phyloP scores from a whole-genome alignment of 2,113 vertebrate genomes.

The Hucho hucho region DNA sequence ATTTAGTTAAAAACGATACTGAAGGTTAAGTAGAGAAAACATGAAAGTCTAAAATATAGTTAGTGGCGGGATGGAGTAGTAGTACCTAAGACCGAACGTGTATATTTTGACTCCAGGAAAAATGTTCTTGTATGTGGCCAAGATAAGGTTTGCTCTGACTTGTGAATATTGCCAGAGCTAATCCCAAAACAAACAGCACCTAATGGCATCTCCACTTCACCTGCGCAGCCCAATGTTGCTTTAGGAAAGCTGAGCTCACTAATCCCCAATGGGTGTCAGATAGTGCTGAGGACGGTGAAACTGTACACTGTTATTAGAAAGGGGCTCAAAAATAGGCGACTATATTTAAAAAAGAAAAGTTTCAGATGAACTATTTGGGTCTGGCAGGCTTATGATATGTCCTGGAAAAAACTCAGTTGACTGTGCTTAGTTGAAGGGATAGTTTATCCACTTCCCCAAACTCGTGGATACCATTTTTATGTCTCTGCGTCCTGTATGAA shows the following conservation, averaged over 20 bases:
- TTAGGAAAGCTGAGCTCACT: slow-evolving; percentile 54
- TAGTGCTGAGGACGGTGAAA: slow-evolving; percentile 59
- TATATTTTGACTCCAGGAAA: slow-evolving; percentile 42
- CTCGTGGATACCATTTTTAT: too few relatives aligned
- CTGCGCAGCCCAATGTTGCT: slow-evolving; percentile 52
- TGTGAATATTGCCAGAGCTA: slow-evolving; percentile 53
- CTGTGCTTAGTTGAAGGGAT: too few relatives aligned
- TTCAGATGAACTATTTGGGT: too few relatives aligned
- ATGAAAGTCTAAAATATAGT: slow-evolving; percentile 36
- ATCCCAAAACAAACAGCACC: slow-evolving; percentile 62
- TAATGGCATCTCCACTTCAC: slow-evolving; percentile 59
- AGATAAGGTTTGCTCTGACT: slow-evolving; percentile 55
- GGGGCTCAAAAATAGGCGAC: too few relatives aligned
- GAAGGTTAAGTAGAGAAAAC: slow-evolving; percentile 43
- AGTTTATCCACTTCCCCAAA: too few relatives aligned
- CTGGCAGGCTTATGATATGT: too few relatives aligned
- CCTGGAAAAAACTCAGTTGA: too few relatives aligned
- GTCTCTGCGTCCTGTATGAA: too few relatives aligned
- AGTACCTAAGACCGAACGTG: slow-evolving; percentile 14
- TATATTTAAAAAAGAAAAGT: too few relatives aligned
- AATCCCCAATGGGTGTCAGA: slow-evolving; percentile 16
- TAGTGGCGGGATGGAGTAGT: too few relatives aligned
- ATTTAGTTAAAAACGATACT: slow-evolving; percentile 25
- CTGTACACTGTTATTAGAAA: slow-evolving; percentile 17
- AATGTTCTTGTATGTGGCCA: slow-evolving; percentile 47